phyloP scores from a whole-genome alignment of 2,888 invertebrate genomes.

The Heliconius ethilla region DNA sequence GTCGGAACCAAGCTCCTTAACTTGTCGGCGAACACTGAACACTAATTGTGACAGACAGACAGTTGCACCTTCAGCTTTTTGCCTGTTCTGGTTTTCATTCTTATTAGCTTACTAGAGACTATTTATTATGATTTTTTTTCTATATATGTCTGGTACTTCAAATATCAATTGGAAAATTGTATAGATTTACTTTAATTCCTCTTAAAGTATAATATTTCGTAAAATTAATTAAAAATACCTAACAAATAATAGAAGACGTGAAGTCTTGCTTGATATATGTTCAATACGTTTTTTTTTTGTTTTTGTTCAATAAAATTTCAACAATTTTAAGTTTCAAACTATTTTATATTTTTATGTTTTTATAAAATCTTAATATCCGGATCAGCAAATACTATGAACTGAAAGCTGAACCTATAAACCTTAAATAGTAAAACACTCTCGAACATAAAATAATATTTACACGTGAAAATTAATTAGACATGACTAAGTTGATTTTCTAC shows the following conservation, averaged over 20 bases:
- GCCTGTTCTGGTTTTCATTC: not conserved
- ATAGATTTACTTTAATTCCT: too few species aligned
- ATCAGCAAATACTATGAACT: not conserved
- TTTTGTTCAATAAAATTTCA: too few species aligned
- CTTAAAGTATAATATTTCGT: too few species aligned
- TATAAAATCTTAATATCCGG: not conserved
- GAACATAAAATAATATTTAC: not conserved
- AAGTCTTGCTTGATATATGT: too few species aligned
- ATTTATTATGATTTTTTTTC: not conserved
- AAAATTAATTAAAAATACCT: too few species aligned
- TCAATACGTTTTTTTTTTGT: too few species aligned
- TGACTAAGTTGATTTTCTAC: slow-evolving; percentile 1
- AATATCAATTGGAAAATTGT: too few species aligned
- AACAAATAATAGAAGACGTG: too few species aligned
- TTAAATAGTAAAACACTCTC: not conserved
- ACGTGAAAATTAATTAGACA: slow-evolving; percentile 14
- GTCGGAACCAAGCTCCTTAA: slow-evolving; percentile 30
- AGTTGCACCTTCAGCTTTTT: slow-evolving; percentile 7
- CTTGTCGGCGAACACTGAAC: not conserved
- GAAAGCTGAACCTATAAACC: not conserved
- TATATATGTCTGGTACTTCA: not conserved
- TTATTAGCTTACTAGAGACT: not conserved
- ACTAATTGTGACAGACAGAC: not conserved
- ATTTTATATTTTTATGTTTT: too few species aligned
- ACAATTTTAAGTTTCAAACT: too few species aligned